phyloP scores from a whole-genome alignment of 92 coral and sea anemone genomes.

The Porites divaricata region DNA sequence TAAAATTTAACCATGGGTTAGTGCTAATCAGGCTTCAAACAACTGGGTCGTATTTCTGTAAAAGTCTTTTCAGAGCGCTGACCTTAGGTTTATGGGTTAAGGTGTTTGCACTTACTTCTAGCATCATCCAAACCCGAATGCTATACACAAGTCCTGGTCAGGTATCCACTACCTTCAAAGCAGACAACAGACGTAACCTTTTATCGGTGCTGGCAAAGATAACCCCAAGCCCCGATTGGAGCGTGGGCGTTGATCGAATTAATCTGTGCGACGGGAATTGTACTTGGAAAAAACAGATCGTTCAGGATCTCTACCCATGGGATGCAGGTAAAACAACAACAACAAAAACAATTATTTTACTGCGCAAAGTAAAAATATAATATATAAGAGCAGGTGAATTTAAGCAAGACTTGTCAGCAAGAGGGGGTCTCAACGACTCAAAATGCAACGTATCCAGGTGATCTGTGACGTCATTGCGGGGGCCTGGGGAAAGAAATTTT shows the following conservation, averaged over 20 bases:
- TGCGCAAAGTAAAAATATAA: no score
- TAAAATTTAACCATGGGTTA: no score
- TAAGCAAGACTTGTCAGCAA: no score
- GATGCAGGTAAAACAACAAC: constrained; percentile 79
- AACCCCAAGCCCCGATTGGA: constrained; percentile 97
- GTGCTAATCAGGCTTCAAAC: no score
- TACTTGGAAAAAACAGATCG: constrained; percentile 75
- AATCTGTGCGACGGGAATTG: constrained; percentile 90
- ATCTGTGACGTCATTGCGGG: no score
- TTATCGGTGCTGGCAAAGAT: constrained; percentile 83
- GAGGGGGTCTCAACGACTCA: no score
- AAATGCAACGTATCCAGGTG: no score
- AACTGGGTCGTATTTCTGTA: no score
- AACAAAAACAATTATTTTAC: background rate
- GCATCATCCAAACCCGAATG: constrained; percentile 71
- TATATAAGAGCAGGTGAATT: no score
- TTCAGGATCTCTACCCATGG: constrained; percentile 76
- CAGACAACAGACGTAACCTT: constrained; percentile 76
- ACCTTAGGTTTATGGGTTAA: background rate
- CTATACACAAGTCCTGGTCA: constrained; percentile 71
- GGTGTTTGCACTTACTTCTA: constrained; percentile 19
- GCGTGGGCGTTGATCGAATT: constrained; percentile 93
- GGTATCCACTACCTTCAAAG: constrained; percentile 66
- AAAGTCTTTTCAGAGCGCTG: no score
- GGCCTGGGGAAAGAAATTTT: no score